Conservation (phyloP, 2,113 vertebrate genomes). For the Camelus dromedarius region DNA sequence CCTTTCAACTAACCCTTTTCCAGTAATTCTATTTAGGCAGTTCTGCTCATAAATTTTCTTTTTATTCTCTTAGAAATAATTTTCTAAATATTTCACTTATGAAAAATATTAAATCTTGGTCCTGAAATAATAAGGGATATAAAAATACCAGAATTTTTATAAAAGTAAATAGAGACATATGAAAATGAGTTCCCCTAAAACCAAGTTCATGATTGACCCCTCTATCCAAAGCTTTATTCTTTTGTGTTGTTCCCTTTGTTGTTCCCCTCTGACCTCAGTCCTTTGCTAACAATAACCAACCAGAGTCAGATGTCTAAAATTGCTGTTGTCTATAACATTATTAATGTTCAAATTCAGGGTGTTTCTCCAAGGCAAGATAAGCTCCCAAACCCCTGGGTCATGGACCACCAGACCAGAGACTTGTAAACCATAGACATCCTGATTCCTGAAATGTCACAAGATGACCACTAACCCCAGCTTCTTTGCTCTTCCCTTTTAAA, state of each 20-base stretch:
- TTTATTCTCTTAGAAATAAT: not conserved
- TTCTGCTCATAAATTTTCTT: not conserved
- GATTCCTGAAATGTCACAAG: not conserved
- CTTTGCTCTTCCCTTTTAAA: not conserved
- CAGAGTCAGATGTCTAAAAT: not conserved
- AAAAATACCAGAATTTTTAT: not conserved
- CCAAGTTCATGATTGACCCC: not conserved
- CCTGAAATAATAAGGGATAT: not conserved
- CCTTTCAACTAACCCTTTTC: not conserved
- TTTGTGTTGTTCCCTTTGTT: not conserved
- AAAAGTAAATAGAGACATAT: not conserved
- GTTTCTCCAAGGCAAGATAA: not conserved
- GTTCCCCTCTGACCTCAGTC: not conserved
- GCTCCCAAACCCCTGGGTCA: not conserved
- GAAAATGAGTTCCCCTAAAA: not conserved
- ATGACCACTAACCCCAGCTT: not conserved
- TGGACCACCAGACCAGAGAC: not conserved
- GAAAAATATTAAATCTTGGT: not conserved
- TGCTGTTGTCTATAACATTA: not conserved
- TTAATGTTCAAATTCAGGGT: not conserved
- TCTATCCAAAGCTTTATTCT: not conserved
- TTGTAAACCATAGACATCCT: not conserved
- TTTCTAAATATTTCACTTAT: conserved; percentile 43
- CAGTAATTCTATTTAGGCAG: not conserved
- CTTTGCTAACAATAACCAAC: not conserved